phyloP scores from a whole-genome alignment of 1,140 invertebrate genomes.

The Rhyacophila brunnea region DNA sequence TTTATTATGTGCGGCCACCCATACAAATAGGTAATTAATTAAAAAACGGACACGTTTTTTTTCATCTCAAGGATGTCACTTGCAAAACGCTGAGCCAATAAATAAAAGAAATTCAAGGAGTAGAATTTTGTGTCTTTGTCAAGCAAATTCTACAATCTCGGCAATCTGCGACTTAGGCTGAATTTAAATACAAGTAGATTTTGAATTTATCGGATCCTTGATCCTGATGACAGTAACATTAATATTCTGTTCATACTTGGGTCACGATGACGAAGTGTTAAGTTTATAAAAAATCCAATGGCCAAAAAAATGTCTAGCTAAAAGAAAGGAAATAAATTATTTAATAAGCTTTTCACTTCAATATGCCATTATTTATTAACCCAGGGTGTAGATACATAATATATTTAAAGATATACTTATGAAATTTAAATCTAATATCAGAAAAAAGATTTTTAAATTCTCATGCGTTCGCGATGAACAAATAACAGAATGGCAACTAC shows the following conservation, averaged over 20 bases:
- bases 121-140: conserved; percentile 16
- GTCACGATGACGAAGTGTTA: neutral
- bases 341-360: no score
- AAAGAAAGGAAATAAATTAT: no score
- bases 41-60: neutral
- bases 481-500: no score
- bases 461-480: no score
- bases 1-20: conserved; percentile 1
- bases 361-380: no score
- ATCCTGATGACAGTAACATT: conserved; percentile 16
- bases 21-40: neutral
- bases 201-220: conserved; percentile 27
- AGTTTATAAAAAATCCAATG: neutral
- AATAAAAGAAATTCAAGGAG: neutral
- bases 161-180: conserved; percentile 4
- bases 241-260: neutral
- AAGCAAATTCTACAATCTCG: conserved; percentile 19
- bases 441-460: no score
- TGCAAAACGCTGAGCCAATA: neutral
- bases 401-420: no score
- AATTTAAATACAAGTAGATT: conserved; percentile 10
- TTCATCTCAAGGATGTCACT: neutral
- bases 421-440: no score
- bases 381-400: no score
- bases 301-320: no score